These are phyloP conservation scores for Griposia aprilina DNA, from an alignment of 2,888 invertebrate genomes.

Conservation along the genomic window DNA sequence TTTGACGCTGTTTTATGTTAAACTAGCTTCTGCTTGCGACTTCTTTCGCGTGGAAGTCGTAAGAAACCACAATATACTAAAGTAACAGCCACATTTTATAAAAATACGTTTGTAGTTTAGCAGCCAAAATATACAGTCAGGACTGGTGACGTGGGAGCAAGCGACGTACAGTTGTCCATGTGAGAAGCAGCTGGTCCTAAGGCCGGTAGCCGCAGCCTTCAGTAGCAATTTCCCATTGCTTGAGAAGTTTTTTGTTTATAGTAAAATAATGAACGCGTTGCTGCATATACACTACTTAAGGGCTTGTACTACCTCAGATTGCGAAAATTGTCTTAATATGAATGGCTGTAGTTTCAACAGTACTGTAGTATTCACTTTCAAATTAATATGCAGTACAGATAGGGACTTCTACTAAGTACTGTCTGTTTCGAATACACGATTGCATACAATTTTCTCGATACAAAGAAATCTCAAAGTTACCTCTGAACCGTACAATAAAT, in stretches of 20 bases:
- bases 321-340: no score
- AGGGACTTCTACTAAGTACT: no score
- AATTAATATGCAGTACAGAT: no score
- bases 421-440: no score
- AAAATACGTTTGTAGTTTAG: neutral
- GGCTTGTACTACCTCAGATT: no score
- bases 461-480: no score
- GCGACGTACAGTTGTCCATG: neutral
- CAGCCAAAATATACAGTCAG: neutral
- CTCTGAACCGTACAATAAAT: no score
- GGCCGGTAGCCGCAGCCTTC: neutral
- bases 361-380: no score
- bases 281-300: neutral
- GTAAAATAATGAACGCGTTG: neutral
- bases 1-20: constrained; percentile 2
- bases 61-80: neutral
- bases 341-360: no score
- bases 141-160: neutral
- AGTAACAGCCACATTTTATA: neutral
- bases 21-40: neutral
- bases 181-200: neutral
- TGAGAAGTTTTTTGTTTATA: neutral
- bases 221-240: neutral
- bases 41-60: neutral
- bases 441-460: no score